Percentiles rank a stretch among this genome's conserved stretches.
phyloP scores from a whole-genome alignment of 2,797 vertebrate species.

The Odontamblyopus lacepedii region DNA sequence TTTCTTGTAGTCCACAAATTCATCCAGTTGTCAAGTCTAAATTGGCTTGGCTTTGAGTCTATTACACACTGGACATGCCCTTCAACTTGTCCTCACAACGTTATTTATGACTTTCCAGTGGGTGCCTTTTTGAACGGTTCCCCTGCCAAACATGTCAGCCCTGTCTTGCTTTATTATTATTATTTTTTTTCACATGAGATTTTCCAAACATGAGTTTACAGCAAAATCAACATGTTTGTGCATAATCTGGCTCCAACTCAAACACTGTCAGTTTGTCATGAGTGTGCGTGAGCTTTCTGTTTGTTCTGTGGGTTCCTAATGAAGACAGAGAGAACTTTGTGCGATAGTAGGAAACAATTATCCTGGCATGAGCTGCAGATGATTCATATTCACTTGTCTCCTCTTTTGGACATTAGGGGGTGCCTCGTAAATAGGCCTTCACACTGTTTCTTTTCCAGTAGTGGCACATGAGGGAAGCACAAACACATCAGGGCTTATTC shows the following conservation, averaged over 20 bases:
- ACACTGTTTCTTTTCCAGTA: conserved; percentile 29
- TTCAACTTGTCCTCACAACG: conserved; percentile 39
- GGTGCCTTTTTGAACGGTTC: conserved; percentile 57
- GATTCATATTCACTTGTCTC: conserved; percentile 38
- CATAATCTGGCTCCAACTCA: conserved; percentile 59
- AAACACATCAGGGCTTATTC: conserved; percentile 38
- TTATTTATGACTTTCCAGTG: conserved; percentile 47
- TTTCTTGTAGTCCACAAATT: conserved; percentile 39
- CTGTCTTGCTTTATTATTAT: conserved; percentile 32
- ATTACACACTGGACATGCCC: conserved; percentile 33
- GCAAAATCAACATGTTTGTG: conserved; percentile 70
- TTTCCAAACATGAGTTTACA: conserved; percentile 67
- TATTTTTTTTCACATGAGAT: conserved; percentile 51
- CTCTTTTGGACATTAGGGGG: conserved; percentile 39
- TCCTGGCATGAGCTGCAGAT: conserved; percentile 26
- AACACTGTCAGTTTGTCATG: conserved; percentile 64
- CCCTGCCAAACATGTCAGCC: conserved; percentile 63
- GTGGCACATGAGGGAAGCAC: conserved; percentile 29
- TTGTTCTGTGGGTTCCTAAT: conserved; percentile 51
- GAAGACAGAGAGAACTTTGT: conserved; percentile 14
- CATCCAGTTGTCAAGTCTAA: conserved; percentile 33
- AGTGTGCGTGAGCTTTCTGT: conserved; percentile 32
- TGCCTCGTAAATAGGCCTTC: conserved; percentile 18
- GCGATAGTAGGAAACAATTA: conserved; percentile 22
- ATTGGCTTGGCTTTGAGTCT: conserved; percentile 26